A percentile compares a stretch with the other conserved stretches of the same genome.
These are phyloP conservation scores for Corticium candelabrum DNA, from an alignment of 37 sponge, comb jelly and placozoan genomes.

Conservation along the genomic window DNA sequence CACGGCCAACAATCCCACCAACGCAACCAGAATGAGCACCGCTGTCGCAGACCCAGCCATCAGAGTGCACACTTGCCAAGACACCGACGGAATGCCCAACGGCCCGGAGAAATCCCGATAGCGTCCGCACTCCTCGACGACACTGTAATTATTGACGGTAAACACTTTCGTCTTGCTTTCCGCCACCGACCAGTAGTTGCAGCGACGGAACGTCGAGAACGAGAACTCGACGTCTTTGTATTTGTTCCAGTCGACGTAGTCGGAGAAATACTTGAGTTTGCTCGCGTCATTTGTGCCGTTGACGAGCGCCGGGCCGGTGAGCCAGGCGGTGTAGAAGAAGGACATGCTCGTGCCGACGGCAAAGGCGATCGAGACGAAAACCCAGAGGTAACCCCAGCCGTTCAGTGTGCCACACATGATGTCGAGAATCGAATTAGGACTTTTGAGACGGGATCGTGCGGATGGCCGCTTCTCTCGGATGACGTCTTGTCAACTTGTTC, in stretches of 20 bases:
- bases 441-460: too few species aligned
- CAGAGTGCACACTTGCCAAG: background rate
- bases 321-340: background rate
- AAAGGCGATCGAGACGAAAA: background rate
- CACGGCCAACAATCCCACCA: background rate
- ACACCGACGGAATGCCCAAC: background rate
- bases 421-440: too few species aligned
- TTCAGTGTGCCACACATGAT: background rate
- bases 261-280: too few species aligned
- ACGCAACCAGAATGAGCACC: background rate
- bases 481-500: too few species aligned
- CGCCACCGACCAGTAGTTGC: background rate
- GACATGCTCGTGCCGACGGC: background rate
- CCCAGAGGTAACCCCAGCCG: background rate
- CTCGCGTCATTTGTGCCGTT: too few species aligned
- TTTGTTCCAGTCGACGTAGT: background rate
- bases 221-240: too few species aligned
- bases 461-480: too few species aligned
- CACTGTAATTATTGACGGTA: background rate
- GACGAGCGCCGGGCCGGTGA: background rate
- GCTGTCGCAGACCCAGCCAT: background rate
- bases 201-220: background rate
- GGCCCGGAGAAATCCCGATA: background rate
- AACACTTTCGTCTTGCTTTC: too few species aligned
- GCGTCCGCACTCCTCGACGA: background rate